Evolutionary conservation across 2,797 vertebrate genomes (phyloP).

Genomic region (Coregonus sp.): DNA sequence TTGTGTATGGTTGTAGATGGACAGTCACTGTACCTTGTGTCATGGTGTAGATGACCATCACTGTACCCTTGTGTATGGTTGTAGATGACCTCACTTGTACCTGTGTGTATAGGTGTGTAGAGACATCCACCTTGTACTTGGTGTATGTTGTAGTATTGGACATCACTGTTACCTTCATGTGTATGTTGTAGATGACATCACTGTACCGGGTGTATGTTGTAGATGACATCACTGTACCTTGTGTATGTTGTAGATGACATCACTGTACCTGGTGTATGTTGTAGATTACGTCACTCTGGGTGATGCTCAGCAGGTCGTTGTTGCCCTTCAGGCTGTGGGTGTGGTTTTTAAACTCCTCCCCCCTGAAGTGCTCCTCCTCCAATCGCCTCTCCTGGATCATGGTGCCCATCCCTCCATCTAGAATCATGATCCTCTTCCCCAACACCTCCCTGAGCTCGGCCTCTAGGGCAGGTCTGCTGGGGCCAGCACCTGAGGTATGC

Average conservation of each 20-base stretch:
- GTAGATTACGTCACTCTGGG: constrained; percentile 84
- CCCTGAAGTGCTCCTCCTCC: constrained; percentile 85
- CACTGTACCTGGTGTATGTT: constrained; percentile 90
- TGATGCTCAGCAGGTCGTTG: constrained; percentile 94
- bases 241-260: neutral
- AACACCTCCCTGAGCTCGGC: constrained; percentile 80
- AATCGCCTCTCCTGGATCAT: constrained; percentile 88
- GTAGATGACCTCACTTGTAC: no score
- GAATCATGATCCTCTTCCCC: constrained; percentile 86
- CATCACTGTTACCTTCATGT: neutral
- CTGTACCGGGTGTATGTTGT: neutral
- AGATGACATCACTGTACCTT: neutral
- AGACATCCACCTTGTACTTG: no score
- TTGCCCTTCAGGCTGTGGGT: constrained; percentile 86
- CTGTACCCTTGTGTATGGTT: no score
- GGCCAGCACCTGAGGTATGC: neutral
- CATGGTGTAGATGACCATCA: no score
- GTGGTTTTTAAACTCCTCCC: constrained; percentile 87
- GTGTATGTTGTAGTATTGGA: neutral
- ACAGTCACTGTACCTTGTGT: no score
- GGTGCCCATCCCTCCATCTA: constrained; percentile 96
- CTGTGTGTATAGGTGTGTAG: no score
- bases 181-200: neutral
- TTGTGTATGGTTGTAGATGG: no score
- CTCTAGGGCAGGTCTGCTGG: constrained; percentile 55